These are phyloP conservation scores for Anthoscopus minutus DNA, from an alignment of 2,113 vertebrate genomes.

Conservation along the genomic window DNA sequence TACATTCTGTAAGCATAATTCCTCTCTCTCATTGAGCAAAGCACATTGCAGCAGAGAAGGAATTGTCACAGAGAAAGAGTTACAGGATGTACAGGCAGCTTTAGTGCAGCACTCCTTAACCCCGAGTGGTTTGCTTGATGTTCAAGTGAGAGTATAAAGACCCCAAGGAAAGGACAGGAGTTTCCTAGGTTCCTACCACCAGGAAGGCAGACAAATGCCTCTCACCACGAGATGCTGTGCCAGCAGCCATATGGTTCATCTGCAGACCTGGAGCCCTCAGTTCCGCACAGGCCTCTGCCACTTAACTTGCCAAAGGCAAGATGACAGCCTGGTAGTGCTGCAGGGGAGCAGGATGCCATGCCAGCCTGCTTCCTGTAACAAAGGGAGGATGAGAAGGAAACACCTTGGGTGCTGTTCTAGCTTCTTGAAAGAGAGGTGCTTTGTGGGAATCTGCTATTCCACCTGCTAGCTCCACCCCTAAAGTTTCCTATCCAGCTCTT, in stretches of 20 bases:
- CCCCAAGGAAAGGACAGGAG: background rate
- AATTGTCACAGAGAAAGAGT: background rate
- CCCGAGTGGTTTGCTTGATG: background rate
- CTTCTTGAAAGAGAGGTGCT: background rate
- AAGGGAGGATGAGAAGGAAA: background rate
- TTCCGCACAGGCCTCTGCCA: fast-evolving
- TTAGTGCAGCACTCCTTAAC: background rate
- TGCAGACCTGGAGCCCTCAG: background rate
- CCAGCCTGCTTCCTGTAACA: background rate
- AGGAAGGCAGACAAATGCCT: background rate
- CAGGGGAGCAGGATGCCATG: background rate
- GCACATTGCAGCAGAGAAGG: background rate
- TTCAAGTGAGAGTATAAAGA: background rate
- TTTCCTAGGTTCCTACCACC: background rate
- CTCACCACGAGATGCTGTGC: background rate
- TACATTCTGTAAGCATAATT: background rate
- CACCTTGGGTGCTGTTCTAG: background rate
- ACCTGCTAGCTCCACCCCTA: background rate
- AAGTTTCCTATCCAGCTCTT: background rate
- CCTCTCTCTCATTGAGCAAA: background rate
- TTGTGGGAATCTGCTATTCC: background rate
- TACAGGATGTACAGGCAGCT: background rate
- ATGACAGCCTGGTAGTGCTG: background rate
- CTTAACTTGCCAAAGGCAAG: background rate
- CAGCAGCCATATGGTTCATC: background rate